Evolutionary conservation across 2,888 invertebrate species (phyloP).

Genomic region (Adineta ricciae): DNA sequence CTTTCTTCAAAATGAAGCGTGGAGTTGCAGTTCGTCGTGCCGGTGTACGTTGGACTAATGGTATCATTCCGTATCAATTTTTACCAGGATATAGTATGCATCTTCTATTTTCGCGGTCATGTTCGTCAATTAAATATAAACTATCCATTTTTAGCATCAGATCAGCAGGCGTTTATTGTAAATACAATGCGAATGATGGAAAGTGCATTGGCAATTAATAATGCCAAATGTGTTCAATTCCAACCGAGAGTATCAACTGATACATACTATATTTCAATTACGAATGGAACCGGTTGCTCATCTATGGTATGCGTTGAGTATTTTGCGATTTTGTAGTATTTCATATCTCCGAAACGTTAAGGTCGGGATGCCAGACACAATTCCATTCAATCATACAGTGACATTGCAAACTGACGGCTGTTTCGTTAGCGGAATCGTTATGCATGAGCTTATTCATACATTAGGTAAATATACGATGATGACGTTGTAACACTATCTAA

Average conservation of each 20-base stretch:
- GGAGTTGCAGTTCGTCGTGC: background rate
- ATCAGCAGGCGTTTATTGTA: slow-evolving; percentile 36
- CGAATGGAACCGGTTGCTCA: slow-evolving; percentile 21
- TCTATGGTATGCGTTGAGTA: background rate
- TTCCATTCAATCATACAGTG: slow-evolving; percentile 61
- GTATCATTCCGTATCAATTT: slow-evolving; percentile 40
- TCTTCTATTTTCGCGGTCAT: no score
- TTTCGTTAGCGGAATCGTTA: slow-evolving; percentile 24
- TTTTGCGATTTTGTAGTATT: background rate
- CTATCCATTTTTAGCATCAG: slow-evolving; percentile 25
- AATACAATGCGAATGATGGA: slow-evolving; percentile 40
- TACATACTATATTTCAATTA: slow-evolving; percentile 39
- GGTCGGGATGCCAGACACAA: slow-evolving; percentile 60
- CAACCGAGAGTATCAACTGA: slow-evolving; percentile 55
- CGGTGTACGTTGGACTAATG: slow-evolving; percentile 37
- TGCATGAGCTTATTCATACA: slow-evolving; percentile 31
- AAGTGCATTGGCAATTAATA: slow-evolving; percentile 41
- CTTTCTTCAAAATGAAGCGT: no score
- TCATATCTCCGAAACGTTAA: slow-evolving; percentile 21
- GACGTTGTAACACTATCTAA: no score
- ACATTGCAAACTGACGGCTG: slow-evolving; percentile 54
- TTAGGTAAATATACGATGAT: background rate
- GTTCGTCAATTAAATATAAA: background rate
- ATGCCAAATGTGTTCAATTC: slow-evolving; percentile 60
- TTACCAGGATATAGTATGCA: slow-evolving; percentile 34